phyloP scores from a whole-genome alignment of 1,140 invertebrate genomes.

The Nebria ingens region DNA sequence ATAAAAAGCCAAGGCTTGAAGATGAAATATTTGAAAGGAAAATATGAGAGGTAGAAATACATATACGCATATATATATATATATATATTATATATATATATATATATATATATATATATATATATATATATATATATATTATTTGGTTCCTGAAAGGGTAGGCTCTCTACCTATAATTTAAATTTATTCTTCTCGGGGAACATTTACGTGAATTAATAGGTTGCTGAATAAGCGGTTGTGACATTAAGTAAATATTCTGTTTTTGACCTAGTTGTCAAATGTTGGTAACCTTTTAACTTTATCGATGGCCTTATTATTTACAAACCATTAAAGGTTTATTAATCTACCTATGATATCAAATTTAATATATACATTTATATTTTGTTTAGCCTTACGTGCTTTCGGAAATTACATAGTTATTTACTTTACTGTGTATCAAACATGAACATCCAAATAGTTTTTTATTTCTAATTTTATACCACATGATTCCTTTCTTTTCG shows the following conservation, averaged over 20 bases:
- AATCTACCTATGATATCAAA: too few species aligned
- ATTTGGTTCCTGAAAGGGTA: too few species aligned
- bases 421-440: too few species aligned
- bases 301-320: neutral
- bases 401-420: too few species aligned
- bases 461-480: too few species aligned
- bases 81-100: neutral
- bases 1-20: too few species aligned
- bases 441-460: too few species aligned
- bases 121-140: slow-evolving; percentile 1
- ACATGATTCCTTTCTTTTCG: too few species aligned
- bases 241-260: neutral
- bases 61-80: neutral
- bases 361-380: too few species aligned
- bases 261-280: neutral
- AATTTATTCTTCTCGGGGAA: neutral
- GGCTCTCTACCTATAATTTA: too few species aligned
- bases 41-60: neutral
- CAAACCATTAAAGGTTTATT: too few species aligned
- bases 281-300: neutral
- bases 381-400: too few species aligned
- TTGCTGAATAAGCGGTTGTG: neutral
- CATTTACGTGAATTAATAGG: neutral
- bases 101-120: neutral
- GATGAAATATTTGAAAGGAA: neutral